A percentile compares a stretch with the other conserved stretches of the same genome.
These are phyloP conservation scores for Eupristina koningsbergeri DNA, from an alignment of 1,140 invertebrate species.

Conservation along the genomic window DNA sequence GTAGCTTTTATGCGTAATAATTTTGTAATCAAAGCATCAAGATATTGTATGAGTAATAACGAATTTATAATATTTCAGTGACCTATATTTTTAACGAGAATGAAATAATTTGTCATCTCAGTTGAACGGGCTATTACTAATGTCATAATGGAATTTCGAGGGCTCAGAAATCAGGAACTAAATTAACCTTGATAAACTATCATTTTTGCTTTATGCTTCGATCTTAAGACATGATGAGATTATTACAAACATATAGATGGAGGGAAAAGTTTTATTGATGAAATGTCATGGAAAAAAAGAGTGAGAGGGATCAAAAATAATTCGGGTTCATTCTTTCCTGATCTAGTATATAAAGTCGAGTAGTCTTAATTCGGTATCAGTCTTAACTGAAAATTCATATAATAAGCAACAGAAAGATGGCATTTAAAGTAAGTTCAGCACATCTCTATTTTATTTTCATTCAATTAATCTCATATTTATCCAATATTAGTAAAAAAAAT, in stretches of 20 bases:
- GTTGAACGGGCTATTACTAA: not conserved
- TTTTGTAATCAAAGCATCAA: slow-evolving; percentile 14
- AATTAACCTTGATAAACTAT: not conserved
- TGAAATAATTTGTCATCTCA: slow-evolving; percentile 10
- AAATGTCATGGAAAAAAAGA: not conserved
- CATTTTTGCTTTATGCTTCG: not conserved
- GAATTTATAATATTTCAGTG: slow-evolving; percentile 4
- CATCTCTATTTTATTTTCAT: not conserved
- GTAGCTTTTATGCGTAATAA: not conserved
- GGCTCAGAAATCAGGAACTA: not conserved
- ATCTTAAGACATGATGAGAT: not conserved
- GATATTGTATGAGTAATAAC: not conserved
- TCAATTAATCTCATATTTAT: no score
- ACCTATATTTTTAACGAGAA: slow-evolving; percentile 12
- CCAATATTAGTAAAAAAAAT: no score
- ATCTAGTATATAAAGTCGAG: slow-evolving; percentile 39
- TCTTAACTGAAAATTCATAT: slow-evolving; percentile 36
- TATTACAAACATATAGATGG: not conserved
- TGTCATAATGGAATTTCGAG: not conserved
- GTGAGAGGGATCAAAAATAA: slow-evolving; percentile 19
- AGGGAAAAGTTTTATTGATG: not conserved
- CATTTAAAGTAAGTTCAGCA: slow-evolving; percentile 48
- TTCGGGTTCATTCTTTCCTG: not conserved
- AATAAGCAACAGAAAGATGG: slow-evolving; percentile 38
- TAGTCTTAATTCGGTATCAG: slow-evolving; percentile 12